A percentile compares a stretch with the other conserved stretches of the same genome.
phyloP scores from a whole-genome alignment of 2,797 vertebrate genomes.

The Threskiornis aethiopicus region DNA sequence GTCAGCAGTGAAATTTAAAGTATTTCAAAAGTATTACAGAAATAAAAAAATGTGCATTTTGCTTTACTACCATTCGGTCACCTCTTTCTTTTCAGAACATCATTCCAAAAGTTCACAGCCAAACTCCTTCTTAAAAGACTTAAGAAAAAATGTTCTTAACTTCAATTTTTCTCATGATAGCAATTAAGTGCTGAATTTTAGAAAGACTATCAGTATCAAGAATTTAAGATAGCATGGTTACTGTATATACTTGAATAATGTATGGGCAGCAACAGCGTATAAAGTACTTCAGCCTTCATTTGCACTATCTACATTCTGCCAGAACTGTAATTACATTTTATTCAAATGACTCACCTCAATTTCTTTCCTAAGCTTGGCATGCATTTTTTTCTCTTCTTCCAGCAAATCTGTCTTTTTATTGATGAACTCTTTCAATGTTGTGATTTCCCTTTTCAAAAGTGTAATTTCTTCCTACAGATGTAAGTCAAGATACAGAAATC shows the following conservation, averaged over 20 bases:
- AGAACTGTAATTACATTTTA: neutral
- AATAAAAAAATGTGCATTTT: neutral
- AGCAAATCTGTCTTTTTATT: constrained; percentile 59
- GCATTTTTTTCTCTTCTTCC: constrained; percentile 68
- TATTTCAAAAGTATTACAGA: neutral
- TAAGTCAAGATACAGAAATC: constrained; percentile 17
- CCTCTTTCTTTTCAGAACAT: neutral
- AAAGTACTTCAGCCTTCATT: neutral
- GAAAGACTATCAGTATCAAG: neutral
- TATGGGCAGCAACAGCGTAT: neutral
- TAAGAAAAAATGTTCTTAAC: neutral
- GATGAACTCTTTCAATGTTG: constrained; percentile 56
- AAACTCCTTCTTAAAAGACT: neutral
- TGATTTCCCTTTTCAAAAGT: constrained; percentile 61
- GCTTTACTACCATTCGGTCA: neutral
- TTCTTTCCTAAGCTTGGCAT: constrained; percentile 76
- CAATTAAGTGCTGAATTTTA: neutral
- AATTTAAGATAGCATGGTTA: neutral
- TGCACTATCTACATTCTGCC: neutral
- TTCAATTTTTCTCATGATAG: neutral
- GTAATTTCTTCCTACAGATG: constrained; percentile 71
- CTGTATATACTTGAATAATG: neutral
- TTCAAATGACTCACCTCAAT: constrained; percentile 70
- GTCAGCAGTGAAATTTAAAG: neutral
- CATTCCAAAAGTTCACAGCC: neutral